A percentile compares a stretch with the other conserved stretches of the same genome.
Conservation (phyloP, 1,140 invertebrate genomes). For the Coptotermes formosanus region DNA sequence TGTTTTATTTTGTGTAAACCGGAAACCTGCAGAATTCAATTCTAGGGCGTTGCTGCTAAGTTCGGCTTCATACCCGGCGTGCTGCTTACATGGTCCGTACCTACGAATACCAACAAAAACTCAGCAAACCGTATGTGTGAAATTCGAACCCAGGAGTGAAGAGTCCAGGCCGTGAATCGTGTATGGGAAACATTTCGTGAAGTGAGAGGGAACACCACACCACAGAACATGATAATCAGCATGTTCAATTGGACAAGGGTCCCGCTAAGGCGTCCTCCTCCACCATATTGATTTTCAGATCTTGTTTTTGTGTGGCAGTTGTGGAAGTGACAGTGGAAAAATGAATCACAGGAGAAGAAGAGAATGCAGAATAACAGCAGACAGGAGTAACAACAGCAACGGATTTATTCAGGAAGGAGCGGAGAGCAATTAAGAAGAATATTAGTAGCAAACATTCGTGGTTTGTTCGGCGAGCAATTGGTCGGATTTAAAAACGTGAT, state of each 20-base stretch:
- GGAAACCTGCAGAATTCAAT: no score
- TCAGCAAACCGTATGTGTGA: no score
- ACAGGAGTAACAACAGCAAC: background rate
- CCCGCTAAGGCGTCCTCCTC: background rate
- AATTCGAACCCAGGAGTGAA: no score
- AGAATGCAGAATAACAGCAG: background rate
- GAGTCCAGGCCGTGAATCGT: no score
- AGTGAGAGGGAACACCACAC: no score
- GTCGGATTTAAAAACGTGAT: background rate
- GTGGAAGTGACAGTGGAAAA: background rate
- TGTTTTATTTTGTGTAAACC: no score
- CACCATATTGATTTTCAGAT: conserved; percentile 12
- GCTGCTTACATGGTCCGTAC: no score
- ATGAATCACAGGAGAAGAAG: background rate
- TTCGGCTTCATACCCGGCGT: no score
- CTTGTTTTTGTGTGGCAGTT: background rate
- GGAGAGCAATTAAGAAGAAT: background rate
- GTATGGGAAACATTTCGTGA: no score
- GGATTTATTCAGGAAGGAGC: background rate
- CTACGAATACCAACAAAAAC: no score
- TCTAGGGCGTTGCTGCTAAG: no score
- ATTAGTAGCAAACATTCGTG: background rate
- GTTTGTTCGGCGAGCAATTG: background rate
- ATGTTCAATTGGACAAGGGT: background rate
- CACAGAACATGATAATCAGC: background rate